Evolutionary conservation across 2,888 invertebrate species (phyloP), one percentile per base, ranked within the genome.

Genomic region (Deilephila elpenor): DNA sequence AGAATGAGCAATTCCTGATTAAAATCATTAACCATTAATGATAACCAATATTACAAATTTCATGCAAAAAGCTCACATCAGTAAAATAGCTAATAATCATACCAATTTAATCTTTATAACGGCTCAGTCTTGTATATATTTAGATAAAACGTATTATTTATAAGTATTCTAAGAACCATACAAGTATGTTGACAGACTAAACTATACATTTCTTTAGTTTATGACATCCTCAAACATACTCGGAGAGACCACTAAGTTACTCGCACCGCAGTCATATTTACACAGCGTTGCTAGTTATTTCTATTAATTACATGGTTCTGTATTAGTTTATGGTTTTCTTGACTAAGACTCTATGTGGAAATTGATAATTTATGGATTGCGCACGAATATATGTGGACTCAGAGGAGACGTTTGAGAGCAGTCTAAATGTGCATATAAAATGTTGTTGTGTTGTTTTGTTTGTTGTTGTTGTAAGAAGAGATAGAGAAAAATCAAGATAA

Each of bases 201-300:
- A 19, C 19, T 34, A 44, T 37, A 64, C n/a, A n/a, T 37, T 8
- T 62, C 34, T 37, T 1, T 20, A n/a, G 3, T 67, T 67, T 51
- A 67, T 25, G 44, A 67, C 67, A 67, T 67, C 67, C 25, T 67
- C 25, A 67, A 67, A 67, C 67, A 34, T 14, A 44, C n/a, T 3
- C 14, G 3, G 51, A 20, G 20, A 25, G 17, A 67, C 25, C 67
- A 64, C 64, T 64, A 67, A 67, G 67, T 51, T 51, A 67, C 67
- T 67, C 51, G 17, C 67, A 51, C 29, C 14, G 44, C 37, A 51
- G 44, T 51, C 37, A 20, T 51, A 51, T 67, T 67, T 51, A 51
- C 64, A 44, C 11, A 64, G 11, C 25, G 25, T 51, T 25, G 25
- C 17, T 17, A 20, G 67, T 29, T 67, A 51, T 51, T 25, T 67